These are phyloP conservation scores for Bufotes viridis DNA, from an alignment of 2,797 vertebrate genomes.

Conservation along the genomic window DNA sequence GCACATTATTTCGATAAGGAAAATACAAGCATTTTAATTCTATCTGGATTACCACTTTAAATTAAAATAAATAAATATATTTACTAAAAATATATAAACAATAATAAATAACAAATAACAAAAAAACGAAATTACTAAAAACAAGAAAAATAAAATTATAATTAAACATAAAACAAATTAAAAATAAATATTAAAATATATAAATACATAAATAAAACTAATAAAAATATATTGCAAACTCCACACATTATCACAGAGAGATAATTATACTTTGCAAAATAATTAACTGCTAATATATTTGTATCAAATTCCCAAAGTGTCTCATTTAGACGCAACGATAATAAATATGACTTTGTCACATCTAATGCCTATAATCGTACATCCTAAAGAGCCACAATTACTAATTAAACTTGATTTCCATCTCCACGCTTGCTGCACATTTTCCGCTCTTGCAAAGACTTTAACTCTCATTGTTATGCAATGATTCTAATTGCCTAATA, in stretches of 20 bases:
- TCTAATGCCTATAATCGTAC: neutral
- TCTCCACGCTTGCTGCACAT: neutral
- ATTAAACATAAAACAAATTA: too few species aligned
- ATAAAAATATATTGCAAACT: too few species aligned
- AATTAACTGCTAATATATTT: neutral
- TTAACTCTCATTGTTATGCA: neutral
- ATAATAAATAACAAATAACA: too few species aligned
- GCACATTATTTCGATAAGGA: too few species aligned
- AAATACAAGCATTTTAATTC: too few species aligned
- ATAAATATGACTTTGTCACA: neutral
- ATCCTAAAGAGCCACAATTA: neutral
- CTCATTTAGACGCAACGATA: neutral
- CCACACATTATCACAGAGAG: neutral
- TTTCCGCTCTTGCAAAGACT: neutral
- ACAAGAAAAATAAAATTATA: too few species aligned
- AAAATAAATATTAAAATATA: too few species aligned
- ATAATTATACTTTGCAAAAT: neutral
- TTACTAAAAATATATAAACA: too few species aligned
- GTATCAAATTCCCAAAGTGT: neutral
- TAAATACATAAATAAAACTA: too few species aligned
- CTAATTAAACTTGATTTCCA: slow-evolving; percentile 18
- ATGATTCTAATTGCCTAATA: slow-evolving; percentile 53
- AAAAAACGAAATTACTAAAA: too few species aligned
- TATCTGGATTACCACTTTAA: too few species aligned
- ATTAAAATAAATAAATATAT: too few species aligned